Conservation (phyloP, 1,140 invertebrate species). For the Leptinotarsa undecemlineata region DNA sequence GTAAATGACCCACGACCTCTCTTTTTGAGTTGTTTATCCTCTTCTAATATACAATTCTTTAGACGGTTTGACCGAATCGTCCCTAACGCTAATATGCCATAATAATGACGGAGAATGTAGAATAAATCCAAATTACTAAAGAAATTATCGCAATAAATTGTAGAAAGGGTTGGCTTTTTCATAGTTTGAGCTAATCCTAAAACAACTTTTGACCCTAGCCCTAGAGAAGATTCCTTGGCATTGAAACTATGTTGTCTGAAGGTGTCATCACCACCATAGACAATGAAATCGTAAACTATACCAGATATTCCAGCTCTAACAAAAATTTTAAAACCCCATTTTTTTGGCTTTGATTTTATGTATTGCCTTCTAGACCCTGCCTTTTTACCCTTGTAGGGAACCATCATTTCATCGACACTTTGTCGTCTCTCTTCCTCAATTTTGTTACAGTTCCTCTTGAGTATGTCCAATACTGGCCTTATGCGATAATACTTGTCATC, state of each 20-base stretch:
- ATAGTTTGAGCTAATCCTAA: conserved; percentile 1
- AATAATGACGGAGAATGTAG: not conserved
- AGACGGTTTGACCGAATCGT: conserved; percentile 7
- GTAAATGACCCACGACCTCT: conserved; percentile 1
- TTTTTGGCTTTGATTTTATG: conserved; percentile 22
- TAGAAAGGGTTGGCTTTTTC: not conserved
- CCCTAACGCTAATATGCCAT: not conserved
- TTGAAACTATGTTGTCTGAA: conserved; percentile 1
- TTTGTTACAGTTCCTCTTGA: not conserved
- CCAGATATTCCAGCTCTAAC: conserved; percentile 20
- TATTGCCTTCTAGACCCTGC: conserved; percentile 2
- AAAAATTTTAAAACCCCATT: conserved; percentile 29
- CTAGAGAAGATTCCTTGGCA: not conserved
- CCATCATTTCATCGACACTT: conserved; percentile 7
- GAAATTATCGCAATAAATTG: conserved; percentile 7
- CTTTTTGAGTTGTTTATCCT: not conserved
- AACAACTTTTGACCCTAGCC: not conserved
- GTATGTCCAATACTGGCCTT: conserved; percentile 2
- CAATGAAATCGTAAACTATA: conserved; percentile 17
- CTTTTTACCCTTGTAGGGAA: conserved; percentile 4
- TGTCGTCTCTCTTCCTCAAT: not conserved
- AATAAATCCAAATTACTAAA: not conserved
- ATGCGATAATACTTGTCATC: conserved; percentile 8
- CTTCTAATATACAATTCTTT: not conserved
- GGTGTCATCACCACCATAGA: conserved; percentile 16